phyloP scores from a whole-genome alignment of 2,797 vertebrate species.

The Esox masquinongy region DNA sequence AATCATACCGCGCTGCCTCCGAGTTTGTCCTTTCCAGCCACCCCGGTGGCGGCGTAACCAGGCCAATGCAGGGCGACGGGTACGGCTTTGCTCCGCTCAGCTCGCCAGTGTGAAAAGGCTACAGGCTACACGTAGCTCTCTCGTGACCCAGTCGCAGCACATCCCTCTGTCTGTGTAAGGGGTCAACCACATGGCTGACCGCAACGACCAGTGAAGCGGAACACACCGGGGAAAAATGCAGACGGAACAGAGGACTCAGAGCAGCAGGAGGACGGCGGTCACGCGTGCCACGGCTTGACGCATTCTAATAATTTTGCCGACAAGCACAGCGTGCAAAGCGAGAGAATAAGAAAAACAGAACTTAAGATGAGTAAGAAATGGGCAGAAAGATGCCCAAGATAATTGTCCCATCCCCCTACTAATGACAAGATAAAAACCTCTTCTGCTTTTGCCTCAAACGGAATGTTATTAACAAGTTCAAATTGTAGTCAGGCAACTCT shows the following conservation, averaged over 20 bases:
- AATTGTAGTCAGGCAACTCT: too few species aligned
- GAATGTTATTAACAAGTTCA: too few species aligned
- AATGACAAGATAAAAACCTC: slow-evolving; percentile 23
- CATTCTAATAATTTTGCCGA: too few species aligned
- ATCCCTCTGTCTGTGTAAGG: neutral
- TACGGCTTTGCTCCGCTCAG: neutral
- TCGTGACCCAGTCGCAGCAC: neutral
- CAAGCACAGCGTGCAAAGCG: too few species aligned
- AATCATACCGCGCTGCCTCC: neutral
- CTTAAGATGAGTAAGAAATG: neutral
- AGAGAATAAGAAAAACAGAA: neutral
- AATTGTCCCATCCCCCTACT: slow-evolving; percentile 17
- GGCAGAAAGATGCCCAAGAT: neutral
- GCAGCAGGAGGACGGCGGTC: too few species aligned
- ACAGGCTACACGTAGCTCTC: neutral
- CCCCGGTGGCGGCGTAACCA: neutral
- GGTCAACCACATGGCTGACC: neutral
- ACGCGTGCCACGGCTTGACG: too few species aligned
- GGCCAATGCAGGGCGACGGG: neutral
- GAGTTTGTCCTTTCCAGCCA: neutral
- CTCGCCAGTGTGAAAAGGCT: neutral
- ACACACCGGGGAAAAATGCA: too few species aligned
- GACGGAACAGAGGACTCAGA: too few species aligned
- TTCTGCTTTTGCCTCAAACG: slow-evolving; percentile 37
- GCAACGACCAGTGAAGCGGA: too few species aligned